These are phyloP conservation scores for Penaeus indicus DNA, from an alignment of 1,140 invertebrate species.

Conservation along the genomic window DNA sequence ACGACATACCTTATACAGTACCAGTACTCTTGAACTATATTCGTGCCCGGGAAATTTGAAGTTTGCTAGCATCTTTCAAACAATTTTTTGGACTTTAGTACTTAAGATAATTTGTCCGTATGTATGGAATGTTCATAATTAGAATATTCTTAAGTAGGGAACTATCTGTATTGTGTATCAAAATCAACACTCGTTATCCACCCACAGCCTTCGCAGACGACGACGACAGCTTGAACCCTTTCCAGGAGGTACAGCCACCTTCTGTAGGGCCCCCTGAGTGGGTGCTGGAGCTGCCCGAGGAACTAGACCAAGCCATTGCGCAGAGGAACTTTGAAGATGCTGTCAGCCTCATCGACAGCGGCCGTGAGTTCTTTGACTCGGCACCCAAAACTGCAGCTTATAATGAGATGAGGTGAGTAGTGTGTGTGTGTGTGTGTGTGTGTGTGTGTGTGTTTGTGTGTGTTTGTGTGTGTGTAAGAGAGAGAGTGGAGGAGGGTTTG, in stretches of 20 bases:
- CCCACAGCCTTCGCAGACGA: constrained; percentile 65
- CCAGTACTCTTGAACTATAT: too few relatives aligned
- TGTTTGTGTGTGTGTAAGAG: too few relatives aligned
- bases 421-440: too few relatives aligned
- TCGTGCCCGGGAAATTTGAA: too few relatives aligned
- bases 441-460: too few relatives aligned
- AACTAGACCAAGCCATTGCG: constrained; percentile 96
- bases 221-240: constrained; percentile 59
- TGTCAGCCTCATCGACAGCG: constrained; percentile 85
- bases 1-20: too few relatives aligned
- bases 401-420: constrained; percentile 62
- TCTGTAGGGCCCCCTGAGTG: constrained; percentile 80
- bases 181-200: not conserved
- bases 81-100: too few relatives aligned
- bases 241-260: constrained; percentile 75
- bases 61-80: too few relatives aligned
- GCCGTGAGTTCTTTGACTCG: constrained; percentile 73
- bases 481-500: too few relatives aligned
- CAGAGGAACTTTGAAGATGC: constrained; percentile 97
- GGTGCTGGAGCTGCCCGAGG: constrained; percentile 92
- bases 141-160: too few relatives aligned
- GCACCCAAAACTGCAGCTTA: constrained; percentile 58
- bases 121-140: too few relatives aligned
- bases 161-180: not conserved
- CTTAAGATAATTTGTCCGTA: too few relatives aligned